Base-by-base conservation (phyloP, 1,140 invertebrate genomes). In the Penaeus chinensis region DNA sequence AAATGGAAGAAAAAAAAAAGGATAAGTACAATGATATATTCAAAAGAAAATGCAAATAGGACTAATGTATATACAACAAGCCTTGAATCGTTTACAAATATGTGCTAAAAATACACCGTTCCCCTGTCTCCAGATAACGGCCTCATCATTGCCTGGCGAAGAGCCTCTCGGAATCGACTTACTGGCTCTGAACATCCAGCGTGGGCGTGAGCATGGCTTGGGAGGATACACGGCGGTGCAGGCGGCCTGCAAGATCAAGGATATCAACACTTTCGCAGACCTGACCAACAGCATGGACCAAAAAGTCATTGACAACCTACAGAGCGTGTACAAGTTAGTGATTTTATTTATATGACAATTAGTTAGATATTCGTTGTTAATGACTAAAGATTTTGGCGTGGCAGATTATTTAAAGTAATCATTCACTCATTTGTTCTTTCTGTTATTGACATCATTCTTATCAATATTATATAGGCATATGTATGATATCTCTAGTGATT, bases 211-310 rank as follows among this genome's bases (percentile, higher is more conserved):
- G 18, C 69, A 71, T 2, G 69, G 69, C 90, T 20, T 88, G 89
- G 27, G 84, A 90, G 19, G 91, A 91, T 92, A 92, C 81, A 90
- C 90, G 82, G 85, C 81, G 22, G 91, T 87, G 81, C 63, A 90
- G 42, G 16, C 74, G 37, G 42, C 90, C 22, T 91, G 91, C 82
- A 91, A 90, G 3, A 69, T 91, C 2, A 69, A 63, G 16, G 62
- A 76, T 19, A 54, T 62, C 62, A 76, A 47, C 22, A 22, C 22
- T n/a, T 84, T 84, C 63, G 82, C 69, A 20, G 82, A 84, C 47
- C 42, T 82, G 19, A 54, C 32, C 54, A 7, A 22, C 2, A 54
- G 32, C 2, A 16, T 82, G 32, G 19, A 19, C n/a, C 20, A 61
- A 32, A 19, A 82, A 0, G 54, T 22, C 62, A 82, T 27, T 27